A percentile compares a stretch with the other conserved stretches of the same genome.
phyloP scores from a whole-genome alignment of 2,888 invertebrate species.

The Lepidochrysops patricia region DNA sequence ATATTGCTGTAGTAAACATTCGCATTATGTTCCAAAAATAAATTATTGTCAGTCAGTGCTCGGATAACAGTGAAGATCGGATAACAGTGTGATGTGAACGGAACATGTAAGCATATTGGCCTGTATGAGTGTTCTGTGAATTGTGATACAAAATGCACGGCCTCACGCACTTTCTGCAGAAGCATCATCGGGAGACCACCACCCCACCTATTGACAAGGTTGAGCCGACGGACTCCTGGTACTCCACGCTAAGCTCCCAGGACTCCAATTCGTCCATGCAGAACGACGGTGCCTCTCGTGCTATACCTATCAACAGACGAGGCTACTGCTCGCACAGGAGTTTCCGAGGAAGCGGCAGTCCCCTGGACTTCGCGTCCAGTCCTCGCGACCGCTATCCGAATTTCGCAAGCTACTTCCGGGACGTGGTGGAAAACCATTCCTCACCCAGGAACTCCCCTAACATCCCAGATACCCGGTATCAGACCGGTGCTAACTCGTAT shows the following conservation, averaged over 20 bases:
- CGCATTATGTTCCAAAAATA: neutral
- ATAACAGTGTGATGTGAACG: constrained; percentile 15
- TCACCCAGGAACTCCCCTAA: constrained; percentile 33
- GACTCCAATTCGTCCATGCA: constrained; percentile 35
- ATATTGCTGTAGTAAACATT: neutral
- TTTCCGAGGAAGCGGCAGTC: constrained; percentile 41
- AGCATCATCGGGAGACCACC: constrained; percentile 48
- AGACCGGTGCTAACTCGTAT: constrained; percentile 42
- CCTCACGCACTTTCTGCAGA: constrained; percentile 58
- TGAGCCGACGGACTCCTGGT: constrained; percentile 64
- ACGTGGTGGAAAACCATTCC: constrained; percentile 46
- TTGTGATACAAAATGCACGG: constrained; percentile 21
- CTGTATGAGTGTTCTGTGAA: constrained; percentile 3
- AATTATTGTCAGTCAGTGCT: neutral
- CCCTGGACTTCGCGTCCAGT: constrained; percentile 54
- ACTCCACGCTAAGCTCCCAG: constrained; percentile 43
- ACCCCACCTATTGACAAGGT: constrained; percentile 51
- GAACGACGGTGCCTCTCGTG: constrained; percentile 34
- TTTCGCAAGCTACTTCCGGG: constrained; percentile 64
- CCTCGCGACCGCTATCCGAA: constrained; percentile 60
- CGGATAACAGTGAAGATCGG: constrained; percentile 14
- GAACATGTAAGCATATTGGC: constrained; percentile 4
- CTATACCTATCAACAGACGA: constrained; percentile 47
- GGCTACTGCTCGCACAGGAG: constrained; percentile 43
- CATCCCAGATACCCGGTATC: constrained; percentile 45